Evolutionary conservation across 2,888 invertebrate genomes (phyloP), one percentile per base, ranked within the genome.

Genomic region (Clepsis dumicolana): DNA sequence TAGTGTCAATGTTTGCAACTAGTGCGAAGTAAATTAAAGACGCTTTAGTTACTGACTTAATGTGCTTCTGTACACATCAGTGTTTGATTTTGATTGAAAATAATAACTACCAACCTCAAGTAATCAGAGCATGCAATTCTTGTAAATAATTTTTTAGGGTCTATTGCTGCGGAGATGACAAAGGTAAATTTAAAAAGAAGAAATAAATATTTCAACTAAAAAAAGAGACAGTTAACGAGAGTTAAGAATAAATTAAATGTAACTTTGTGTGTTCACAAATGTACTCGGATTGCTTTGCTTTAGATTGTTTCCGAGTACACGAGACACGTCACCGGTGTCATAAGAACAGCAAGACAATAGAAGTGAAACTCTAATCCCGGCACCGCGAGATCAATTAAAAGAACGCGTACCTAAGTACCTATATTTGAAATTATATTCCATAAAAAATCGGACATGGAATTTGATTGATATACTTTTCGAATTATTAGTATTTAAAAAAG

Each of bases 281-380:
- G 56, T 56, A 56, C 56, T 38, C 56, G 56, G 56, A 24, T 56
- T 32, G 56, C 56, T 56, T 56, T 35, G 56, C 56, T 35, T 56
- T 56, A 56, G 56, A 56, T 56, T 18, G 21, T 35, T 5, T 56
- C 56, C 56, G 56, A 56, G 56, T 56, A 35, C 56, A 21, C 3
- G n/a, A 56, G 35, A 12, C 48, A 21, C 21, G 21, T 56, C 56
- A 56, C 56, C 21, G 56, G n/a, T 35, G 56, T 35, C 21, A 35
- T 35, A 56, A 35, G 32, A 56, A 8, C 56, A 56, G 18, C 4
- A 21, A 35, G 35, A 56, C 21, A 21, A 56, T 35, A 35, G 21
- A 56, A 56, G 56, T 56, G 56, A 56, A 56, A 21, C 14, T 35
- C 10, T 56, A 24, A n/a, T 5, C 12, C 38, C 38, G 14, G n/a